Evolutionary conservation across 1,140 invertebrate species (phyloP), one percentile per base, ranked within the genome.

Genomic region (Plectrocnemia conspersa): DNA sequence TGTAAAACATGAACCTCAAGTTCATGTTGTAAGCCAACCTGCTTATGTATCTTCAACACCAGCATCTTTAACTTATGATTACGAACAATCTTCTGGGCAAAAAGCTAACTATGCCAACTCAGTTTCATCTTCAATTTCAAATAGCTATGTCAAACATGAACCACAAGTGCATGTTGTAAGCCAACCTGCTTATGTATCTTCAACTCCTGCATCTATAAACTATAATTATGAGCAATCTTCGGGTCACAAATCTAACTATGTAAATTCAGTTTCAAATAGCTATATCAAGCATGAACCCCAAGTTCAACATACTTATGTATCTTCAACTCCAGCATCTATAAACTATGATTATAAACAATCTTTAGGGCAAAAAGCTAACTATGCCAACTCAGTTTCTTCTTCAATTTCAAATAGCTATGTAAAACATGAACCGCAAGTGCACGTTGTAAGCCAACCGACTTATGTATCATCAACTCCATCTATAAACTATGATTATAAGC

Each of bases 271-370:
- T n/a, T n/a, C n/a, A n/a, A n/a, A n/a, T n/a, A n/a, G n/a, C n/a
- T n/a, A n/a, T n/a, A n/a, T n/a, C n/a, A n/a, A n/a, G n/a, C n/a
- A n/a, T n/a, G n/a, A n/a, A 38, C 35, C 35, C 18, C 35, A 38
- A 16, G 35, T 9, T 15, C 6, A 48, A 25, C 49, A 29, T 10
- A 13, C 29, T 3, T 58, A 47, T 15, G 56, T 58, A 22, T 59
- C 57, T 27, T 59, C 58, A 9, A 55, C 58, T 16, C 53, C 38
- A 16, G 42, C 52, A 1, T 46, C 56, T 15, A 23, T 58, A 15
- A 58, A 58, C n/a, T n/a, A n/a, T n/a, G n/a, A n/a, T 13, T 58
- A 49, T n/a, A 50, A 58, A 54, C 55, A 57, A 18, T 21, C 49
- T n/a, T n/a, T n/a, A n/a, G n/a, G n/a, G n/a, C n/a, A n/a, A n/a